Base-by-base conservation (phyloP, 2,888 invertebrate genomes). In the Stramonita haemastoma region DNA sequence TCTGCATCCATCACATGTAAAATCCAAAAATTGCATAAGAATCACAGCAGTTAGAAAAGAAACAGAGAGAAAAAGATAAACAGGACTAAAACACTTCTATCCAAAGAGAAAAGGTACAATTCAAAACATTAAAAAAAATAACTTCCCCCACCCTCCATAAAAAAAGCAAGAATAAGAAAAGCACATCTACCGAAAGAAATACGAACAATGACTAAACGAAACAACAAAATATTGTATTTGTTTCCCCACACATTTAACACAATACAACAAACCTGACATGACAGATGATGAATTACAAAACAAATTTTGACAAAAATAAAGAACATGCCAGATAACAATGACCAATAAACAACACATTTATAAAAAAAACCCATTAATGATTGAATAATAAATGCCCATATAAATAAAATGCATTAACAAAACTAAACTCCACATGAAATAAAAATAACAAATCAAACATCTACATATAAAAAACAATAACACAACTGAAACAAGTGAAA, bases 1-100 rank as follows among this genome's bases (percentile, higher is more conserved):
- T 86, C 86, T 86, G 34, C 87, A 73, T 73, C 87, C 87, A 87
- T 87, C 87, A 73, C 87, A 46, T n/a, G 15, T 1, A 13, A 86
- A 46, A 46, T 46, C 46, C 46, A 46, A 32, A 32, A 29, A 5
- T 26, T 6, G 83, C 26, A 46, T n/a, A 56, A 17, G 8, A n/a
- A 46, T 46, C 46, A 46, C 46, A 34, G 22, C 60, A 60, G 60
- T 60, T 15, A 60, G 60, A 22, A 46, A 46, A 83, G 17, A 86
- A 66, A 86, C 0, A 66, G 29, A n/a, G 17, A 66, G 11, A 86
- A 11, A 46, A 32, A 57, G 17, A 46, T n/a, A 56, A 84, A 56
- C 56, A 83, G 8, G 46, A 46, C 46, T 46, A 46, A 46, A 46
- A 46, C 46, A 46, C 46, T 46, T 46, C 46, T 46, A 46, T 46